Evolutionary conservation across 2,888 invertebrate genomes (phyloP), one percentile per base, ranked within the genome.

Genomic region (Lottia scabra): DNA sequence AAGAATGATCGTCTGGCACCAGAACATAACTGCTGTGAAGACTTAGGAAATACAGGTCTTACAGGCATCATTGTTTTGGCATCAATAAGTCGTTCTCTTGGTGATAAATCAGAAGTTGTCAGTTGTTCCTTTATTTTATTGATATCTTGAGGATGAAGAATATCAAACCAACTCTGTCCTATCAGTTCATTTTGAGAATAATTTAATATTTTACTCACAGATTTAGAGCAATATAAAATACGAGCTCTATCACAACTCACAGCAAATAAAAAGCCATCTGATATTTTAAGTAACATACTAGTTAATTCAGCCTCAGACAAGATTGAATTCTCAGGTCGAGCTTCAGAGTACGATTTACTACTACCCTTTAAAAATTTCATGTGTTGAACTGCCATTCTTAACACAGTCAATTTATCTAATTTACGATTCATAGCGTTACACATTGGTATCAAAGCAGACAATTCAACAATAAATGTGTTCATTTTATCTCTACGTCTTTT

Each of bases 121-220:
- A 98, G 91, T 89, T 98, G 97, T 87, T 97, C 97, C 88, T 98
- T 98, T 6, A 97, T 96, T 90, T 97, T 97, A 72, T 94, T 94
- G 48, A 98, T 95, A 90, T 98, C 98, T 89, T 96, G 96, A 0
- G 97, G 97, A 89, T 98, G 97, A 64, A 98, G 91, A 78, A 97
- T 95, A 89, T 98, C 97, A 89, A 98, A 97, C 92, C 96, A 92
- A 88, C 96, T 97, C 90, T 97, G 96, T 0, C 97, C 97, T 65
- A 87, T 86, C 68, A 98, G 91, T 87, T 98, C 97, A 71, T 93
- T 92, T 94, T 95, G 95, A 56, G 94, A 92, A 87, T 94, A 97
- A 87, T 95, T 93, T 69, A 97, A 92, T 82, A 94, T 93, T 83
- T 93, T 92, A 16, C 93, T 93, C 38, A 97, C 96, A 0, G 97